Percentiles rank a stretch among this genome's conserved stretches.
Conservation (phyloP, 2,113 vertebrate genomes). For the Hydrochoerus hydrochaeris region DNA sequence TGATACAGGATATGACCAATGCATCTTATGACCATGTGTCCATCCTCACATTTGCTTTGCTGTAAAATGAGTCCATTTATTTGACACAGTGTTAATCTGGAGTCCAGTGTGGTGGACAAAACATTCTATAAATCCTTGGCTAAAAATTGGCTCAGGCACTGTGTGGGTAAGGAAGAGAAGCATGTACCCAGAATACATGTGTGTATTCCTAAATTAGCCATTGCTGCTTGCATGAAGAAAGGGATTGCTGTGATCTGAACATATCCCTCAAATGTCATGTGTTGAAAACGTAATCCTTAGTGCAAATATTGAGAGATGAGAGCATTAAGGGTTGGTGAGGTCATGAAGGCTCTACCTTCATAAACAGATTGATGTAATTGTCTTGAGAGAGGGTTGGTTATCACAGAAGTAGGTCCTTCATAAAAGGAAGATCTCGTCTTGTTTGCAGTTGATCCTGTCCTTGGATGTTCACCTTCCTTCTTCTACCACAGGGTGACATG, state of each 20-base stretch:
- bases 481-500: neutral
- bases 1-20: neutral
- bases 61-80: neutral
- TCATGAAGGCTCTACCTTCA: neutral
- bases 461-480: neutral
- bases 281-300: neutral
- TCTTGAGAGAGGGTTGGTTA: neutral
- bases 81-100: neutral
- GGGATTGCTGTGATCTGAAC: neutral
- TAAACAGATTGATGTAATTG: neutral
- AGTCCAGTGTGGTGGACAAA: neutral
- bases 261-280: neutral
- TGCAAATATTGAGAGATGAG: neutral
- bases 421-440: neutral
- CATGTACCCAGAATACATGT: neutral
- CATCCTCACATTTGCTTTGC: neutral
- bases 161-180: neutral
- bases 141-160: neutral
- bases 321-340: neutral
- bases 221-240: constrained; percentile 15
- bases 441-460: neutral
- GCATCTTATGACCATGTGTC: neutral
- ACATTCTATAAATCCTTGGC: neutral
- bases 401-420: neutral
- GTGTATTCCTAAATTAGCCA: neutral